A percentile compares a stretch with the other conserved stretches of the same genome.
These are phyloP conservation scores for Amphipoea lucens DNA, from an alignment of 2,888 invertebrate genomes.

Conservation along the genomic window DNA sequence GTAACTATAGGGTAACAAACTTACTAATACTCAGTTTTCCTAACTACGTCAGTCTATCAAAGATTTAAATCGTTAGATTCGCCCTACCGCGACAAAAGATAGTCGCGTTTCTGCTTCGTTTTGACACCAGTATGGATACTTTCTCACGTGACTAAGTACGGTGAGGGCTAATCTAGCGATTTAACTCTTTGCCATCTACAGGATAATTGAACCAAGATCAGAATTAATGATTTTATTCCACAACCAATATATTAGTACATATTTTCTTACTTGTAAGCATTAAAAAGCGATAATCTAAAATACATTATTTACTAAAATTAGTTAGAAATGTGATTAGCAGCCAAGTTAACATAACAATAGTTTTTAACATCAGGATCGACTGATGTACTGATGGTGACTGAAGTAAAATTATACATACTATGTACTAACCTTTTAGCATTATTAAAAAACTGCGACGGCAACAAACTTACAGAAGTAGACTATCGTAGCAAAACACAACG, in stretches of 20 bases:
- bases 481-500: background rate
- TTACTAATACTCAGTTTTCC: conserved; percentile 3
- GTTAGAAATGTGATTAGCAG: conserved; percentile 15
- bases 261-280: background rate
- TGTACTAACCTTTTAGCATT: background rate
- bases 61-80: conserved; percentile 2
- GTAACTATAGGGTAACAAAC: conserved; percentile 13
- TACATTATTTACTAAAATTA: background rate
- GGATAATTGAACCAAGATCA: conserved; percentile 13
- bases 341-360: conserved; percentile 11
- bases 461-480: background rate
- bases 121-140: background rate
- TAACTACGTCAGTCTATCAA: conserved; percentile 13
- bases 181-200: conserved; percentile 6
- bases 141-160: background rate
- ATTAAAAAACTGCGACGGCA: background rate
- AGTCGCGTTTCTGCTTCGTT: background rate
- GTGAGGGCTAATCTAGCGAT: background rate
- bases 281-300: background rate
- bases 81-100: background rate
- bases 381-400: background rate
- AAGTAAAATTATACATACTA: background rate
- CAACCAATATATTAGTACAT: conserved; percentile 28
- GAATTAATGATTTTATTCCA: conserved; percentile 27
- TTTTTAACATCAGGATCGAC: conserved; percentile 3